Evolutionary conservation across 1,140 invertebrate genomes (phyloP).

Genomic region (Hyles euphorbiae): DNA sequence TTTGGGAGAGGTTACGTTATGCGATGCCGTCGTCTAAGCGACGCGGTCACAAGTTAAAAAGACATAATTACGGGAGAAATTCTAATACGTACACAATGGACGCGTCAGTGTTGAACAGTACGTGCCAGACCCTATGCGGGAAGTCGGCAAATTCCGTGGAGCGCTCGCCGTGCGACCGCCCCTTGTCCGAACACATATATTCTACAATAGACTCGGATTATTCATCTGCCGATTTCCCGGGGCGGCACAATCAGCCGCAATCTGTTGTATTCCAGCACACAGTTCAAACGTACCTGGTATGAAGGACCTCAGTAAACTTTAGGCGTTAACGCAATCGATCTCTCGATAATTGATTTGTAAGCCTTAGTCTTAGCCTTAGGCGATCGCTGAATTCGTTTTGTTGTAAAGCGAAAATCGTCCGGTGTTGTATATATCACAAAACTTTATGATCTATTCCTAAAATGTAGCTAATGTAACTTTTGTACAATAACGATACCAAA

Average conservation of each 20-base stretch:
- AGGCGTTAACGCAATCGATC: constrained; percentile 35
- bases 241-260: constrained; percentile 58
- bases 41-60: constrained; percentile 79
- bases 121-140: constrained; percentile 69
- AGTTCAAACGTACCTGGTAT: constrained; percentile 74
- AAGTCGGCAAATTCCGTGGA: constrained; percentile 63
- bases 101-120: constrained; percentile 77
- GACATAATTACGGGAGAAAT: constrained; percentile 77
- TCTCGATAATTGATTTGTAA: constrained; percentile 50
- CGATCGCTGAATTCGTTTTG: constrained; percentile 48
- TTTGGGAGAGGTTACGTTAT: constrained; percentile 93
- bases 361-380: constrained; percentile 41
- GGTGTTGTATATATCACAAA: constrained; percentile 61
- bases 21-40: constrained; percentile 85
- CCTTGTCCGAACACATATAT: constrained; percentile 89
- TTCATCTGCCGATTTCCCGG: constrained; percentile 63
- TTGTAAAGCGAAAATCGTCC: constrained; percentile 48
- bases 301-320: constrained; percentile 31
- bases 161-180: constrained; percentile 78
- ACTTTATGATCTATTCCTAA: constrained; percentile 30
- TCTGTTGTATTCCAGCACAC: constrained; percentile 66
- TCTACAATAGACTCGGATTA: constrained; percentile 91
- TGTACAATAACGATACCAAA: constrained; percentile 75
- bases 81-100: constrained; percentile 77
- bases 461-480: constrained; percentile 49